These are phyloP conservation scores for Drepanosiphum platanoidis DNA, from an alignment of 2,888 invertebrate species.

Conservation along the genomic window DNA sequence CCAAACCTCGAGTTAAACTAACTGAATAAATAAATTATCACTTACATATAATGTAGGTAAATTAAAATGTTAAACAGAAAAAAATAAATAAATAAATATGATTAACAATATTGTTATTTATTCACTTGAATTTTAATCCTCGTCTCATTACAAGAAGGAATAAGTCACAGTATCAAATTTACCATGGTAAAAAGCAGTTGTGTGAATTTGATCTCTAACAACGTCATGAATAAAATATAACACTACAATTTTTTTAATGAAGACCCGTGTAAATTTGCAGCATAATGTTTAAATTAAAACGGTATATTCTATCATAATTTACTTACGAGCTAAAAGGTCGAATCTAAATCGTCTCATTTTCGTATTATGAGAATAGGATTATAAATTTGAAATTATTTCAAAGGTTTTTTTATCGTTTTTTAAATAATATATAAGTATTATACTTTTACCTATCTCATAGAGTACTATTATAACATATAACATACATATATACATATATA, in stretches of 20 bases:
- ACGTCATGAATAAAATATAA: slow-evolving; percentile 14
- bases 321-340: background rate
- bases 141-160: background rate
- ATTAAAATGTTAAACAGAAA: background rate
- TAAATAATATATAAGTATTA: too few species aligned
- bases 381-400: background rate
- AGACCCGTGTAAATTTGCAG: slow-evolving; percentile 15
- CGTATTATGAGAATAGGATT: background rate
- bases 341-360: slow-evolving; percentile 1
- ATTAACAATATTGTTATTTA: background rate
- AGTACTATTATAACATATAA: too few species aligned
- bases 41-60: background rate
- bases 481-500: too few species aligned
- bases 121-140: background rate
- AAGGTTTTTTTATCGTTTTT: too few species aligned
- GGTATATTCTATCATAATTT: background rate
- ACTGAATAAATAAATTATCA: background rate
- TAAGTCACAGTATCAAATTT: slow-evolving; percentile 10
- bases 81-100: background rate
- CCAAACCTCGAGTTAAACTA: background rate
- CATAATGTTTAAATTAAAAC: background rate
- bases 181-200: background rate
- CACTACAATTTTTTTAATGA: background rate
- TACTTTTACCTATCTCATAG: too few species aligned
- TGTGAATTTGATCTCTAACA: background rate